These are phyloP conservation scores for Epirrhoe alternata DNA, from an alignment of 2,888 invertebrate genomes.

Conservation along the genomic window DNA sequence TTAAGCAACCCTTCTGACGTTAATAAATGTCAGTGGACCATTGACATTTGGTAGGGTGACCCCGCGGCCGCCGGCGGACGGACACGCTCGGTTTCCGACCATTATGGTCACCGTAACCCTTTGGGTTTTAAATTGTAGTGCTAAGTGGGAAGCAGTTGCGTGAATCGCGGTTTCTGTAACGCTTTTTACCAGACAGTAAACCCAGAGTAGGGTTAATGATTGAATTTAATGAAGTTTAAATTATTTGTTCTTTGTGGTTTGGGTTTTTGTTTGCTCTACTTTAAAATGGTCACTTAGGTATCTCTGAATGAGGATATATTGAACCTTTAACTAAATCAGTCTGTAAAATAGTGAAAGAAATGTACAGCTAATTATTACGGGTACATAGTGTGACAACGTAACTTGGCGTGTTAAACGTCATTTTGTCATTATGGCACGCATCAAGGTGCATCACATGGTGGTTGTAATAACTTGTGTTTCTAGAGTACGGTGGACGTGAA, in stretches of 20 bases:
- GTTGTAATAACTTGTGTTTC: background rate
- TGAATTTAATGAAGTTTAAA: background rate
- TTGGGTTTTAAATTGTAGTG: constrained; percentile 28
- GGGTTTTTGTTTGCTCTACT: too few relatives aligned
- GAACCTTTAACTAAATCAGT: too few relatives aligned
- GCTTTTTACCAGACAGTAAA: constrained; percentile 3
- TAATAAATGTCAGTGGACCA: constrained; percentile 78
- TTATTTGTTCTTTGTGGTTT: background rate
- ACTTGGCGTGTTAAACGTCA: background rate
- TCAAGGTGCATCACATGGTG: background rate
- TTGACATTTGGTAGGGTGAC: constrained; percentile 65
- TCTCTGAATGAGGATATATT: too few relatives aligned
- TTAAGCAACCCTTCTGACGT: constrained; percentile 70
- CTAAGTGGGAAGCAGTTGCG: constrained; percentile 17
- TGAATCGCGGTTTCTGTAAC: constrained; percentile 9
- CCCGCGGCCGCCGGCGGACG: constrained; percentile 49
- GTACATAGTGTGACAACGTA: background rate
- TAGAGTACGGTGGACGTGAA: background rate
- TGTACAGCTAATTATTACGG: too few relatives aligned
- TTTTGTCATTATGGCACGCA: background rate
- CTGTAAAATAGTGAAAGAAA: too few relatives aligned
- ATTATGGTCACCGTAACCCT: constrained; percentile 53
- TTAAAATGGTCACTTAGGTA: too few relatives aligned
- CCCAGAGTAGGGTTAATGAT: background rate
- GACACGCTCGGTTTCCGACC: constrained; percentile 56